Base-by-base conservation (phyloP, 2,888 invertebrate species). In the Caenorhabditis virilis region DNA sequence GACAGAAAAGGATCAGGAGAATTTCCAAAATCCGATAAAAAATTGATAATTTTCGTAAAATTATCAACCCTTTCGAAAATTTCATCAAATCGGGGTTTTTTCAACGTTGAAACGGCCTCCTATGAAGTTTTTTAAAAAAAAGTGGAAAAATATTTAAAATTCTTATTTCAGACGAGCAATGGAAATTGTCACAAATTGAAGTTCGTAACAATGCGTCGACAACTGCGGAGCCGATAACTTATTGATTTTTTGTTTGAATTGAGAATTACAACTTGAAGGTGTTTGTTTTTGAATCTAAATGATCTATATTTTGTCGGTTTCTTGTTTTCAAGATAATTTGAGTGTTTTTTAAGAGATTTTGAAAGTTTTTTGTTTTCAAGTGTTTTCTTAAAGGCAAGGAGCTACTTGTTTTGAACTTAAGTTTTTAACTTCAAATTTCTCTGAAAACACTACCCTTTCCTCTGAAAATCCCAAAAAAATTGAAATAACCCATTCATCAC, bases 181-280 rank as follows among this genome's bases (percentile, higher is more conserved):
- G 78, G 74, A 70, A 74, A 46, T 46, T 78, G 30, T 64, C 72
- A 7, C 69, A 77, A 64, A 53, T 67, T 41, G 66, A 73, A 35
- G 48, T 62, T 2, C 67, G 67, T n/a, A 62, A 70, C 26, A 50
- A 56, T n/a, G 77, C 77, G 16, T 71, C 73, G 39, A 64, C 59
- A 88, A 83, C 90, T 90, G 70, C 88, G 87, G 75, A 89, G 88
- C 89, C 91, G 90, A 81, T 90, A 88, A 55, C 83, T 83, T 58
- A 84, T 46, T 65, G 45, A 63, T 26, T 13, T 13, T 13, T 35
- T 48, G 4, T 48, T 23, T 20, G 18, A 16, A 48, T 33, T 42
- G 25, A 47, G 16, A 30, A 30, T 30, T 30, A 30, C 23, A 30
- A 23, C 22, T 26, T 33, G 33, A 4, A 15, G 1, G 18, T 45